Base-by-base conservation (phyloP, 2,888 invertebrate species). In the Drosophila percnosoma region DNA sequence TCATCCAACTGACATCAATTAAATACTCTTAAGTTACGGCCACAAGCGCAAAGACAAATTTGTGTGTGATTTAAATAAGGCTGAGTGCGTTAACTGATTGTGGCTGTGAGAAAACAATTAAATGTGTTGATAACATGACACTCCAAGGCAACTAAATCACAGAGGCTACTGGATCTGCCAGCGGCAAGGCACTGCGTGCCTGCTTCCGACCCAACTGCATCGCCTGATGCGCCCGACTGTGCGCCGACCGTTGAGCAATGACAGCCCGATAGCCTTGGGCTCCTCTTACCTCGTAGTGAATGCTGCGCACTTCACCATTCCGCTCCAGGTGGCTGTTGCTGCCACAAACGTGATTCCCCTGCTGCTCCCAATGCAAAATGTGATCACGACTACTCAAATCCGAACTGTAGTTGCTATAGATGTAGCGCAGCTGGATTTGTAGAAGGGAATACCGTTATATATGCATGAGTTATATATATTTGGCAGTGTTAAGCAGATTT, bases 321-420 rank as follows among this genome's bases (percentile, higher is more conserved):
- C 91, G 91, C 71, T 93, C 92, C 27, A 92, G 75, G 38, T 92
- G 80, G 49, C 90, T 91, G 83, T 92, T 91, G 34, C 89, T 84
- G 13, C 92, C 92, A 34, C 59, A 78, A 13, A 92, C 91, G 48
- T 87, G 76, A 34, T 81, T 76, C 11, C 92, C 92, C 53, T 85
- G 90, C 62, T 88, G 89, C 65, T 92, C 92, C 65, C 89, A 87
- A 68, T 92, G 92, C 70, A 91, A 86, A 65, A 92, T 83, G 58
- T 90, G 88, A 51, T 92, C 91, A 38, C 88, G 90, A 33, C 88
- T 86, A 48, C 75, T 75, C 29, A 86, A 75, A 78, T 92, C 89
- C 83, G 91, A 92, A 52, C 91, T 91, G 66, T 87, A 90, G 68
- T 87, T 92, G 53, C 90, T 91, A 73, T 87, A 91, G 62, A 90